Conservation (phyloP, 2,113 vertebrate genomes). For the Gavialis gangeticus region DNA sequence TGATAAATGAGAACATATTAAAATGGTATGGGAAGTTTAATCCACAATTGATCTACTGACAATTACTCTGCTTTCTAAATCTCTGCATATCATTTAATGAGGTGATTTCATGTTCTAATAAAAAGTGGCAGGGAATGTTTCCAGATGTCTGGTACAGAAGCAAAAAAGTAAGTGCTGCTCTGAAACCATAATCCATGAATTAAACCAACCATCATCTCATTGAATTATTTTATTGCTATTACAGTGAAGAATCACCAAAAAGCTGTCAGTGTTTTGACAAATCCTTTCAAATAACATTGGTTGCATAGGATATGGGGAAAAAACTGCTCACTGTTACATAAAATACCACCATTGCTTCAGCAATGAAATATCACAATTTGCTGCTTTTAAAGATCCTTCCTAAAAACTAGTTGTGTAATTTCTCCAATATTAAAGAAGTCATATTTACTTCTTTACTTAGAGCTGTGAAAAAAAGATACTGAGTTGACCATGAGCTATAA, state of each 20-base stretch:
- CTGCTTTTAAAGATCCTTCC: neutral
- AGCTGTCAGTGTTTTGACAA: neutral
- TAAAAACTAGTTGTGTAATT: neutral
- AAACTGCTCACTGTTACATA: neutral
- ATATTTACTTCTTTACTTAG: neutral
- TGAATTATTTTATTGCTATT: slow-evolving; percentile 41
- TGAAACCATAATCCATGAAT: slow-evolving; percentile 1
- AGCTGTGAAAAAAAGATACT: neutral
- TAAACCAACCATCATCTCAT: neutral
- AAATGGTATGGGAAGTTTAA: slow-evolving; percentile 33
- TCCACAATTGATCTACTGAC: slow-evolving; percentile 45
- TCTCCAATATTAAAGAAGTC: neutral
- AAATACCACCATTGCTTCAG: neutral
- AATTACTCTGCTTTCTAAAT: slow-evolving; percentile 46
- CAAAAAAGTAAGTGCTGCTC: slow-evolving; percentile 34
- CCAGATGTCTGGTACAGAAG: slow-evolving; percentile 40
- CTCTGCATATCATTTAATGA: slow-evolving; percentile 51
- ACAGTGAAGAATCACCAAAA: slow-evolving; percentile 5
- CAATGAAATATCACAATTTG: neutral
- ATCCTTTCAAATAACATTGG: slow-evolving; percentile 4
- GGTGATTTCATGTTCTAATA: slow-evolving; percentile 69
- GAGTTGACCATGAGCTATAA: neutral
- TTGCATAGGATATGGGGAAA: neutral
- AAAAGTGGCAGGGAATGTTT: slow-evolving; percentile 62
- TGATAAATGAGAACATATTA: slow-evolving; percentile 46